Evolutionary conservation across 2,888 invertebrate species (phyloP).

Genomic region (Dasysyrphus tricinctus): DNA sequence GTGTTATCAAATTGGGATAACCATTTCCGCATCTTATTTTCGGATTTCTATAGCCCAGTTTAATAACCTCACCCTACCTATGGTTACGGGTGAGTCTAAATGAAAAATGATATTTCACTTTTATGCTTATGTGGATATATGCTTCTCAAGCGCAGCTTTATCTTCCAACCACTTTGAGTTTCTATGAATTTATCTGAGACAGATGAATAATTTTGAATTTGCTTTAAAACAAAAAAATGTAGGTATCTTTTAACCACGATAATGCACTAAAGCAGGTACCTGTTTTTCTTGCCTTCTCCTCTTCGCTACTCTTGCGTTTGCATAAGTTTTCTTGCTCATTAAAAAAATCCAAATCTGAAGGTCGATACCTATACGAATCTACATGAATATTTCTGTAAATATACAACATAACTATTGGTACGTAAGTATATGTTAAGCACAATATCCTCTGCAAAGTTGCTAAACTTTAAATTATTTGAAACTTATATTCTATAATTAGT

Average conservation of each 20-base stretch:
- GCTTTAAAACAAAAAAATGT: not conserved
- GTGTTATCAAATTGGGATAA: too few species aligned
- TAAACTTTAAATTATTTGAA: too few species aligned
- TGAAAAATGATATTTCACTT: constrained; percentile 8
- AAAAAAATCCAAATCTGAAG: not conserved
- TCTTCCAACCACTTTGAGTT: constrained; percentile 21
- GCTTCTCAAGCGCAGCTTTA: constrained; percentile 2
- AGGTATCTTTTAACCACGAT: constrained; percentile 2
- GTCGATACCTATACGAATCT: not conserved
- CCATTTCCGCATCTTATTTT: too few species aligned
- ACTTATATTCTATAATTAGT: too few species aligned
- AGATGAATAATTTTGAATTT: constrained; percentile 20
- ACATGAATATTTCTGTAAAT: not conserved
- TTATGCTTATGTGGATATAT: not conserved
- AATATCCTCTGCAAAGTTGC: too few species aligned
- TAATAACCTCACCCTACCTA: not conserved
- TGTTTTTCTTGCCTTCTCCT: not conserved
- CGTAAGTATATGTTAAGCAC: too few species aligned
- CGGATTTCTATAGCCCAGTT: too few species aligned
- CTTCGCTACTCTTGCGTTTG: not conserved
- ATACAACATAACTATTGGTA: too few species aligned
- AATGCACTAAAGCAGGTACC: not conserved
- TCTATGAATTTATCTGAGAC: constrained; percentile 9
- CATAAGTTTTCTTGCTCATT: constrained; percentile 22
- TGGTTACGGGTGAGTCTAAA: not conserved